These are phyloP conservation scores for Mystacornis crossleyi DNA, from an alignment of 2,113 vertebrate species.

Conservation along the genomic window DNA sequence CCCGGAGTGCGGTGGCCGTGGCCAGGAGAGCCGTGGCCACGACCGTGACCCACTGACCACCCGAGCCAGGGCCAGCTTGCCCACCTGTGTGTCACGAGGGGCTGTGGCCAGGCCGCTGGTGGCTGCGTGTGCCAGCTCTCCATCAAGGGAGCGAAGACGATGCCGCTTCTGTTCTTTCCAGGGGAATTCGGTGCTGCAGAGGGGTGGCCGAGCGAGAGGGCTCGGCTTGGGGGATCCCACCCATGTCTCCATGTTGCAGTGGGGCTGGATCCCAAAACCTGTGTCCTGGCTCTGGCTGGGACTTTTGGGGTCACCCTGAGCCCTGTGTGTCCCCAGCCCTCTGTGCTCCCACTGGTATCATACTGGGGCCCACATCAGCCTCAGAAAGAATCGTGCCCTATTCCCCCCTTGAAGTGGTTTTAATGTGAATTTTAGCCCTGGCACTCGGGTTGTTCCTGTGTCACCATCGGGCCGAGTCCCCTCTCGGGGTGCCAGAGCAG, in stretches of 20 bases:
- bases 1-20: accelerated
- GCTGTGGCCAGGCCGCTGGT: accelerated
- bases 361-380: neutral
- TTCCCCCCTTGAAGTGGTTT: accelerated
- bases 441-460: accelerated
- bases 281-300: accelerated
- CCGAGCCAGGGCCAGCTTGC: neutral
- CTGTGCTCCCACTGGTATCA: accelerated
- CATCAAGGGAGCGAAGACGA: accelerated
- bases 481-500: accelerated
- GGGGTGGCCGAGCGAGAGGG: accelerated
- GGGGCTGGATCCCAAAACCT: neutral
- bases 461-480: accelerated
- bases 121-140: accelerated
- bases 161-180: neutral
- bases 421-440: neutral
- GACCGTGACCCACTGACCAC: neutral
- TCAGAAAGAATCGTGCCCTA: accelerated
- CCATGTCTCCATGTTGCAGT: accelerated
- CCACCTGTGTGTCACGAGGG: neutral
- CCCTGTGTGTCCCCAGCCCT: accelerated
- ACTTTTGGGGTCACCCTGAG: neutral
- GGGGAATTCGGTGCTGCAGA: neutral
- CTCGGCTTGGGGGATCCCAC: neutral
- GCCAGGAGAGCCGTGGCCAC: accelerated